Percentiles rank a stretch among this genome's conserved stretches.
Evolutionary conservation across 2,888 invertebrate species (phyloP).

Genomic region (Podotricha telesiphe): DNA sequence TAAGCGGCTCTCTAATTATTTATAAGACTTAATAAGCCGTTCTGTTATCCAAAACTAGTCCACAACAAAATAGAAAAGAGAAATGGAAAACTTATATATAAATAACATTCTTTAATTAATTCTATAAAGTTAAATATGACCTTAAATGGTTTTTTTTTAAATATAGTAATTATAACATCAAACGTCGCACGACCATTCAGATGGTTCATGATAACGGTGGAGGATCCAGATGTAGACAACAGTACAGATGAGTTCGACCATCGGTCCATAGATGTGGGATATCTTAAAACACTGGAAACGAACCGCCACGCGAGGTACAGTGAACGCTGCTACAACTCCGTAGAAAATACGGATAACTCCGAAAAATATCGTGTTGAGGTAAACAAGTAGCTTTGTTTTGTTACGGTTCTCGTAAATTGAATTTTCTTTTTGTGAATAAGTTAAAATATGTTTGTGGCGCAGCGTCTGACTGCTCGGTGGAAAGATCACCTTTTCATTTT

Average conservation of each 20-base stretch:
- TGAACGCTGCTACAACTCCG: slow-evolving; percentile 67
- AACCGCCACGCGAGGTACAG: slow-evolving; percentile 64
- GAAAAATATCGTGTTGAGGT: slow-evolving; percentile 68
- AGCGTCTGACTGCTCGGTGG: no score
- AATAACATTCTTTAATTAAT: no score
- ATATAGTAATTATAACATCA: slow-evolving; percentile 14
- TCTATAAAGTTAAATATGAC: no score
- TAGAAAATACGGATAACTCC: slow-evolving; percentile 71
- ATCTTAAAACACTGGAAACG: slow-evolving; percentile 66
- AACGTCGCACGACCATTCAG: slow-evolving; percentile 60
- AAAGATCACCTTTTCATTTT: no score
- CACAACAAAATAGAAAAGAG: no score
- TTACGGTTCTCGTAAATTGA: not conserved
- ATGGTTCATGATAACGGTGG: slow-evolving; percentile 77
- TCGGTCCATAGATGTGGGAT: slow-evolving; percentile 61
- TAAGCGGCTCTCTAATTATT: no score
- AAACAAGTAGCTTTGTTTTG: slow-evolving; percentile 28
- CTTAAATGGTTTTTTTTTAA: not conserved
- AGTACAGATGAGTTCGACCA: slow-evolving; percentile 53
- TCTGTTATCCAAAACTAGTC: no score
- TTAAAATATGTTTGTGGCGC: no score
- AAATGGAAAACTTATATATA: no score
- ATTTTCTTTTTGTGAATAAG: not conserved
- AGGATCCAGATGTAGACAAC: slow-evolving; percentile 68
- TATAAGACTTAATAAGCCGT: no score